Evolutionary conservation across 2,797 vertebrate species (phyloP).

Genomic region (Catharus ustulatus): DNA sequence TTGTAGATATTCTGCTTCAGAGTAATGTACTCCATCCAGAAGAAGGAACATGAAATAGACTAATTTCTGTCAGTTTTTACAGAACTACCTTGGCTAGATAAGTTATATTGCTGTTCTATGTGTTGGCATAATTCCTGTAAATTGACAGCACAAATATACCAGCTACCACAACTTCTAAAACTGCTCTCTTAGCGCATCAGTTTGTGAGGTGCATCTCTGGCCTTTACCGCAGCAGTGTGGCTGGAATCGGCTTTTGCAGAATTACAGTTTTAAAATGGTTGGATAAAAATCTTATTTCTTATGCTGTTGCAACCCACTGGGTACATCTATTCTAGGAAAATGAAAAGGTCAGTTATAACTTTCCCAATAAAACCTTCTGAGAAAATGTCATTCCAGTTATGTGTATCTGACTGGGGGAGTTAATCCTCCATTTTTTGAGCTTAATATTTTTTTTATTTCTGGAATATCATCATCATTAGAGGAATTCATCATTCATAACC

Average conservation of each 20-base stretch:
- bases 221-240: background rate
- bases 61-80: background rate
- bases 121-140: background rate
- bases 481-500: background rate
- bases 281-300: conserved; percentile 52
- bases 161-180: background rate
- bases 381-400: conserved; percentile 50
- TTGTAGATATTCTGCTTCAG: background rate
- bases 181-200: background rate
- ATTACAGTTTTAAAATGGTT: background rate
- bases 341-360: conserved; percentile 60
- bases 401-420: background rate
- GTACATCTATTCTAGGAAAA: conserved; percentile 50
- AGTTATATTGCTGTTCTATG: background rate
- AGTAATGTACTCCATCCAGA: background rate
- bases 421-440: conserved; percentile 10
- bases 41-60: background rate
- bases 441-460: background rate
- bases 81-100: background rate
- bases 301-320: conserved; percentile 40
- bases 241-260: background rate
- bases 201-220: background rate
- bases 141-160: background rate
- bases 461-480: conserved; percentile 30
- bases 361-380: conserved; percentile 44